phyloP scores from a whole-genome alignment of 2,797 vertebrate species.

The Semotilus atromaculatus region DNA sequence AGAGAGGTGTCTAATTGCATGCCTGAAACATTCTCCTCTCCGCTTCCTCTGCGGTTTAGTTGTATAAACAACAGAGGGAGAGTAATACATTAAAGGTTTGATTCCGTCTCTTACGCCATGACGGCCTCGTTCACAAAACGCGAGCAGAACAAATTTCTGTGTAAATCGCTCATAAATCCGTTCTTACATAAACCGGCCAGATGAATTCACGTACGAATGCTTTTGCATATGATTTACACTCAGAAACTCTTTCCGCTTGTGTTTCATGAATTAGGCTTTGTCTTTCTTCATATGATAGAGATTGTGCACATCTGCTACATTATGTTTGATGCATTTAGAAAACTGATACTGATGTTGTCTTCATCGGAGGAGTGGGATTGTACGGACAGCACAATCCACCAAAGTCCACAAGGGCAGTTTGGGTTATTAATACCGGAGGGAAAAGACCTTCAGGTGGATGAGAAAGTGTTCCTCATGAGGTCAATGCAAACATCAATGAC shows the following conservation, averaged over 20 bases:
- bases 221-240: background rate
- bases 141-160: background rate
- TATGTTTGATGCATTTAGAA: constrained; percentile 22
- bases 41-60: constrained; percentile 50
- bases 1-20: constrained; percentile 62
- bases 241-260: background rate
- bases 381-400: background rate
- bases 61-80: constrained; percentile 52
- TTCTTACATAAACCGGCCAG: background rate
- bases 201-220: background rate
- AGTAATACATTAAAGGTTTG: constrained; percentile 22
- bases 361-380: background rate
- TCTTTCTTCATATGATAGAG: background rate
- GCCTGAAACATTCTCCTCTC: constrained; percentile 54
- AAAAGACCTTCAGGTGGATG: constrained; percentile 21
- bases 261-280: background rate
- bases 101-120: background rate
- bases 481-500: constrained; percentile 24
- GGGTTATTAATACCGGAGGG: constrained; percentile 19
- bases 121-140: background rate
- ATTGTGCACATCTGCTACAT: background rate
- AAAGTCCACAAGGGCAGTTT: background rate
- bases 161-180: background rate
- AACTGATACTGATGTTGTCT: constrained; percentile 25
- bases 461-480: constrained; percentile 26